Base-by-base conservation (phyloP, 2,888 invertebrate species). In the Beris chalybata region DNA sequence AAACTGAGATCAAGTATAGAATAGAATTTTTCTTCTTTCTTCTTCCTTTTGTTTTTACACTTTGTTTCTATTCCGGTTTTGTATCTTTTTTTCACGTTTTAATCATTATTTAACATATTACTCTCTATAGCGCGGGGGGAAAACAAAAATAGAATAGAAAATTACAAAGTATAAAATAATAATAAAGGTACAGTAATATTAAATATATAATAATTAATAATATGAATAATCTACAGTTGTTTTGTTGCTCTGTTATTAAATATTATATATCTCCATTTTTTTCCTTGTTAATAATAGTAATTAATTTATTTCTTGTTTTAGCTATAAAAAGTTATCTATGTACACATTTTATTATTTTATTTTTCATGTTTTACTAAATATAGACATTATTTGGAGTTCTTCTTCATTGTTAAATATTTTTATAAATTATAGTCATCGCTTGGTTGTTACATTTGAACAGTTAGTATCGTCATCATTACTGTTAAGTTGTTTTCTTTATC, bases 1-100 rank as follows among this genome's bases (percentile, higher is more conserved):
- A 53, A 53, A 53, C 53, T 53, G 53, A 53, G 53, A 53, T 53
- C 53, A 53, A 53, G 53, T 53, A 30, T 58, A 57, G 22, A 43
- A 43, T 58, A 15, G 6, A 22, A 22, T 12, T 45, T 58, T 45
- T n/a, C 45, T 55, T 45, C 3, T 45, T 55, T 54, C 47, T 13
- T 53, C 30, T 63, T 63, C n/a, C 11, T 61, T 6, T 47, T 47
- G 50, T 31, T 63, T 63, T 63, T 61, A 13, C 22, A 22, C n/a
- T 43, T 57, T 57, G 12, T 58, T 58, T 29, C 31, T 53, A 47
- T 22, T 50, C 32, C 45, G 32, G 22, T 22, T 61, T 45, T 61
- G 32, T 30, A 48, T 61, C 13, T 53, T 64, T 30, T 29, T 13
- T 48, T 53, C 31, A 7, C 38, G 5, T 38, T 38, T 48, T 12